Conservation (phyloP, 2,888 invertebrate genomes). For the Calliopum simillimum region DNA sequence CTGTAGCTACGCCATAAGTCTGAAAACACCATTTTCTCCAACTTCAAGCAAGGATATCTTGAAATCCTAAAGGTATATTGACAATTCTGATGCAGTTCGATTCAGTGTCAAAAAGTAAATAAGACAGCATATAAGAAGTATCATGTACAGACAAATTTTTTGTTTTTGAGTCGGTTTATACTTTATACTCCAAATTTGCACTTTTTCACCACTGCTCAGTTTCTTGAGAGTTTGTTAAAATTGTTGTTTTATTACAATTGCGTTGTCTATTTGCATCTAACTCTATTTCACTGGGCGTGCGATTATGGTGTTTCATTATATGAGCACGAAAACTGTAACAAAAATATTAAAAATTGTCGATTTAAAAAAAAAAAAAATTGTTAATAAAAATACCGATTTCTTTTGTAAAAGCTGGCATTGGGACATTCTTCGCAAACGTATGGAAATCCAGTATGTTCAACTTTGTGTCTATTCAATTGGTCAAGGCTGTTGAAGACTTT, state of each 20-base stretch:
- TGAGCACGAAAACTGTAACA: slow-evolving; percentile 24
- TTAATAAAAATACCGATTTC: slow-evolving; percentile 9
- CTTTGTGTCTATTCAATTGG: slow-evolving; percentile 41
- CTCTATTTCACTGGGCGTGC: slow-evolving; percentile 19
- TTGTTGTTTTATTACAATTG: background rate
- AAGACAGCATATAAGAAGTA: too few relatives aligned
- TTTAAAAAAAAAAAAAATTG: background rate
- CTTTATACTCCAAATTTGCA: too few relatives aligned
- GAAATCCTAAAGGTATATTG: too few relatives aligned
- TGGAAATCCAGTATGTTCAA: slow-evolving; percentile 45
- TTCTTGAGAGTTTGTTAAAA: too few relatives aligned
- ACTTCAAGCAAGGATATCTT: too few relatives aligned
- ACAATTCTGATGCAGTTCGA: too few relatives aligned
- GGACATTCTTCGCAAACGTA: slow-evolving; percentile 32
- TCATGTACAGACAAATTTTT: too few relatives aligned
- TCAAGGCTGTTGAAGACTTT: slow-evolving; percentile 38
- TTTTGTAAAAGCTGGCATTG: slow-evolving; percentile 8
- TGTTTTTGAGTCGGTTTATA: too few relatives aligned
- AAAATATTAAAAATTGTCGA: background rate
- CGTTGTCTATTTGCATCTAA: slow-evolving; percentile 20
- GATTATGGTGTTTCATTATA: slow-evolving; percentile 19
- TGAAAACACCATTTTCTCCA: too few relatives aligned
- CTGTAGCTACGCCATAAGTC: too few relatives aligned
- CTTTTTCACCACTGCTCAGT: too few relatives aligned
- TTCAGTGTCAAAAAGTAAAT: too few relatives aligned